phyloP scores from a whole-genome alignment of 2,888 invertebrate species.

The Rambutsinella grinnellia region DNA sequence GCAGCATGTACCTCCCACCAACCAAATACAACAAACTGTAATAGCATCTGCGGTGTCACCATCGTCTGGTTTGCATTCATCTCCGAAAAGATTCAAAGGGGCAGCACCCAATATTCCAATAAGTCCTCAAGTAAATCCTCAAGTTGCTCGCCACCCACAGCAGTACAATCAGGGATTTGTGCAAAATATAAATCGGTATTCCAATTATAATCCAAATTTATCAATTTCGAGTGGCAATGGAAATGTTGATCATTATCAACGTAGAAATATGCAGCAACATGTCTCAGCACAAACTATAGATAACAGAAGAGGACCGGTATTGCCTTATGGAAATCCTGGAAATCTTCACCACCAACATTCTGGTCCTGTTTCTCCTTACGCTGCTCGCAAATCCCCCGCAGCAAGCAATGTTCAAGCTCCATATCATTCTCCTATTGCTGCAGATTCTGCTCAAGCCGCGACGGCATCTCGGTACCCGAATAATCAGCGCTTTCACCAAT shows the following conservation, averaged over 20 bases:
- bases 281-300: background rate
- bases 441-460: slow-evolving; percentile 13
- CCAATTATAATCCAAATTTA: no score
- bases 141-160: background rate
- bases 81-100: slow-evolving; percentile 38
- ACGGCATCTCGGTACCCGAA: slow-evolving; percentile 9
- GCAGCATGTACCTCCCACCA: background rate
- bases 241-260: no score
- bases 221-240: no score
- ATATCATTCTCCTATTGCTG: slow-evolving; percentile 15
- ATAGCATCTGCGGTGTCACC: no score
- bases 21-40: background rate
- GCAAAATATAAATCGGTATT: no score
- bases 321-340: background rate
- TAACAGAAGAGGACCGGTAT: no score
- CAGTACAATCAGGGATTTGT: slow-evolving; percentile 7
- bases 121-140: background rate
- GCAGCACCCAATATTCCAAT: background rate
- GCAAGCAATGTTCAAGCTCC: slow-evolving; percentile 3
- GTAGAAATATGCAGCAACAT: background rate
- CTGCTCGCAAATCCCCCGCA: background rate
- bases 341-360: background rate
- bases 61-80: background rate
- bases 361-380: background rate
- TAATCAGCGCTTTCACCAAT: slow-evolving; percentile 31